phyloP scores from a whole-genome alignment of 2,888 invertebrate genomes.

The Chloroclystis v-ata region DNA sequence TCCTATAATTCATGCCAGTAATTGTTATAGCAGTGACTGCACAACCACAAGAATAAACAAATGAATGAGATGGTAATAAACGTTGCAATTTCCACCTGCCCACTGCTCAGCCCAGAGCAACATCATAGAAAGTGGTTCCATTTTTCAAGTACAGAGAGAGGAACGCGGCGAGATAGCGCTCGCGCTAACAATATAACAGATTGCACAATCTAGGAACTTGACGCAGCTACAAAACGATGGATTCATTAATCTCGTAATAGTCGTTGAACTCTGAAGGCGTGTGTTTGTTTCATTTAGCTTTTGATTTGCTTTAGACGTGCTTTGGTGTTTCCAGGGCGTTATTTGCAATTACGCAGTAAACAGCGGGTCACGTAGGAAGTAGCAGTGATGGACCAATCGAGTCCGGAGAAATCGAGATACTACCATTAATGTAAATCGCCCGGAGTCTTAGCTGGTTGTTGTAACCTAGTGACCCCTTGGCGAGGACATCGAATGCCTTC shows the following conservation, averaged over 20 bases:
- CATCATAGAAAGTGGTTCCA: conserved; percentile 59
- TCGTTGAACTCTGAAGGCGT: neutral
- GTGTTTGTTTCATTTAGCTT: conserved; percentile 1
- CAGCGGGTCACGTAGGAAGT: conserved; percentile 52
- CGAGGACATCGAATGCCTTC: conserved; percentile 40
- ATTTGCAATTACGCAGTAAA: conserved; percentile 42
- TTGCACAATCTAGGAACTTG: conserved; percentile 15
- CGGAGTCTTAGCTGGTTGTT: conserved; percentile 44
- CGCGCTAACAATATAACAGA: conserved; percentile 22
- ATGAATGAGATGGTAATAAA: conserved; percentile 43
- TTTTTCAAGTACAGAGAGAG: conserved; percentile 50
- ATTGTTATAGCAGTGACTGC: conserved; percentile 40
- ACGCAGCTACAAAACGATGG: conserved; percentile 13
- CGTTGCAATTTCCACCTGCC: conserved; percentile 57
- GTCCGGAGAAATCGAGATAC: conserved; percentile 64
- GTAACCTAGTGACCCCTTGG: conserved; percentile 68
- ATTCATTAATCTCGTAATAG: conserved; percentile 12
- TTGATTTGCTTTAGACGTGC: conserved; percentile 21
- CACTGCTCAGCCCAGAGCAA: conserved; percentile 48
- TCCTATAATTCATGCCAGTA: conserved; percentile 21
- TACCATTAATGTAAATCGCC: conserved; percentile 67
- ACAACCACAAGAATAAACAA: conserved; percentile 42
- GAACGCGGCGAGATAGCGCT: conserved; percentile 21
- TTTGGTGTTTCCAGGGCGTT: conserved; percentile 40
- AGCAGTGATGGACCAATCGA: conserved; percentile 50